These are phyloP conservation scores for Pentalonia nigronervosa DNA, from an alignment of 1,140 invertebrate species.

Conservation along the genomic window DNA sequence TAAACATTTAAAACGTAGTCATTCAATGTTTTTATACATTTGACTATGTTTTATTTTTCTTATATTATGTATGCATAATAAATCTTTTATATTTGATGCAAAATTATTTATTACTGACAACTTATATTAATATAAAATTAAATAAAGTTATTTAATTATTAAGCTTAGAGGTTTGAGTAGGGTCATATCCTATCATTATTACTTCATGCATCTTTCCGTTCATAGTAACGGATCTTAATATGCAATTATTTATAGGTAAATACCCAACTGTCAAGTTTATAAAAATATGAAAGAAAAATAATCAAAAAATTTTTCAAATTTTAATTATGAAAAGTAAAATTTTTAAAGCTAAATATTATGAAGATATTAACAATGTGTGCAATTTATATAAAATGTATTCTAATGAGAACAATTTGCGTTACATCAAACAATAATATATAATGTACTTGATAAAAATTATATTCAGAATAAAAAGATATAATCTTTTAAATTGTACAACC, in stretches of 20 bases:
- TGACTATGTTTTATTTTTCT: too few species aligned
- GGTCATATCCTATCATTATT: not conserved
- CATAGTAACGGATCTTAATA: not conserved
- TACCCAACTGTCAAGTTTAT: not conserved
- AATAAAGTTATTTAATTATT: slow-evolving; percentile 27
- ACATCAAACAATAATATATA: too few species aligned
- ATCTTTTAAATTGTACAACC: too few species aligned
- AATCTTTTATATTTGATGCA: not conserved
- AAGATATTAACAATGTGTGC: too few species aligned
- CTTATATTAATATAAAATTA: not conserved
- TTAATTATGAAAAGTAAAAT: not conserved
- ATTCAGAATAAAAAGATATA: too few species aligned
- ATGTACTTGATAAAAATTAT: too few species aligned
- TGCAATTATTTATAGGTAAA: not conserved
- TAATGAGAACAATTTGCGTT: too few species aligned
- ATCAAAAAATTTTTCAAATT: not conserved
- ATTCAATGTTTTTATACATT: not conserved
- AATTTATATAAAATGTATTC: too few species aligned
- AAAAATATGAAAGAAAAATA: not conserved
- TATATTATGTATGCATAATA: not conserved
- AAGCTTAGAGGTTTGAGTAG: slow-evolving; percentile 17
- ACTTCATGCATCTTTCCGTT: not conserved
- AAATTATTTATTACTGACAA: not conserved
- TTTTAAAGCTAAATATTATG: not conserved
- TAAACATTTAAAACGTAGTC: not conserved